Evolutionary conservation across 2,797 vertebrate species (phyloP).

Genomic region (Anisognathus igniventris): DNA sequence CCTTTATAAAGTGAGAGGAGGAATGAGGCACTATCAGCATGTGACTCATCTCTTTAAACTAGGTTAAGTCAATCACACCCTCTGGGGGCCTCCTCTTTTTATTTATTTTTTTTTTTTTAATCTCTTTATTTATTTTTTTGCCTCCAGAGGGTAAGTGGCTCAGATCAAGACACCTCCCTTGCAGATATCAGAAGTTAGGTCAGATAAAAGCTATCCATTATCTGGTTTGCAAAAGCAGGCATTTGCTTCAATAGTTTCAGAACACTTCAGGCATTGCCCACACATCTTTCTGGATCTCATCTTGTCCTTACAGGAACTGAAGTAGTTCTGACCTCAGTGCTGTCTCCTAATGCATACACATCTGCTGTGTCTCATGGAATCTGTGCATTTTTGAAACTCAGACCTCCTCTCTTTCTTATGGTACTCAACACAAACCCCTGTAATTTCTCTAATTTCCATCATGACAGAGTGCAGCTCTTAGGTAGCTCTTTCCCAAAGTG

Average conservation of each 20-base stretch:
- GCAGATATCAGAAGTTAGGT: background rate
- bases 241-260: background rate
- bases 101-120: too few relatives aligned
- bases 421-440: background rate
- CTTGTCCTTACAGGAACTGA: background rate
- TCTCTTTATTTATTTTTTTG: too few relatives aligned
- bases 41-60: conserved; percentile 6
- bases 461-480: background rate
- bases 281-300: background rate
- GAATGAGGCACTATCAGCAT: background rate
- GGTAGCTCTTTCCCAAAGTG: background rate
- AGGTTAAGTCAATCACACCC: conserved; percentile 22
- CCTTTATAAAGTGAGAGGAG: background rate
- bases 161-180: background rate
- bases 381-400: background rate
- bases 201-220: background rate
- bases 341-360: background rate
- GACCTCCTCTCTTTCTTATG: background rate
- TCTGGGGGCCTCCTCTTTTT: background rate
- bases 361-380: background rate
- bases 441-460: background rate
- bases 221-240: background rate
- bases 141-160: background rate
- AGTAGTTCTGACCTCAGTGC: background rate
- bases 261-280: background rate